These are phyloP conservation scores for Oxygymnocypris stewartii DNA, from an alignment of 2,113 vertebrate species.

Conservation along the genomic window DNA sequence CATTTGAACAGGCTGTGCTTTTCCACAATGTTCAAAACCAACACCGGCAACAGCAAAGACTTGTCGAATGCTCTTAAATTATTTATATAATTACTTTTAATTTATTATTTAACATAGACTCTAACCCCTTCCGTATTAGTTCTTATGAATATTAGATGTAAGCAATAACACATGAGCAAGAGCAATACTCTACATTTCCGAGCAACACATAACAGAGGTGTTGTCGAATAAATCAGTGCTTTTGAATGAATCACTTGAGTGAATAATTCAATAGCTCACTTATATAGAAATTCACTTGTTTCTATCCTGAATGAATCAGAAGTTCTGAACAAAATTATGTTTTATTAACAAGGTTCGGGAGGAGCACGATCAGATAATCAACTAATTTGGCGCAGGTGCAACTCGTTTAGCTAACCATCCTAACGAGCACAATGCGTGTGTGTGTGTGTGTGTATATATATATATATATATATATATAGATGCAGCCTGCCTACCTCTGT, in stretches of 20 bases:
- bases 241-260: neutral
- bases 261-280: neutral
- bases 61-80: neutral
- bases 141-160: neutral
- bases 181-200: neutral
- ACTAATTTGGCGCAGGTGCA: too few relatives aligned
- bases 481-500: too few relatives aligned
- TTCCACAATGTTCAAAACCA: neutral
- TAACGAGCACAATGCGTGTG: too few relatives aligned
- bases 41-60: neutral
- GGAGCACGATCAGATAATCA: too few relatives aligned
- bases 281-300: neutral
- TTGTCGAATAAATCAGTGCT: too few relatives aligned
- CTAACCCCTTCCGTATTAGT: neutral
- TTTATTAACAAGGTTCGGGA: too few relatives aligned
- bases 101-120: neutral
- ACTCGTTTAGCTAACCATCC: too few relatives aligned
- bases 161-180: neutral
- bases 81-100: neutral
- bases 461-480: too few relatives aligned
- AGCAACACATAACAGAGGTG: neutral
- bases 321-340: neutral
- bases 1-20: neutral
- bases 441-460: too few relatives aligned
- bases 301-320: neutral